Percentiles rank a stretch among this genome's conserved stretches.
phyloP scores from a whole-genome alignment of 2,113 vertebrate species.

The Bostrychus sinensis region DNA sequence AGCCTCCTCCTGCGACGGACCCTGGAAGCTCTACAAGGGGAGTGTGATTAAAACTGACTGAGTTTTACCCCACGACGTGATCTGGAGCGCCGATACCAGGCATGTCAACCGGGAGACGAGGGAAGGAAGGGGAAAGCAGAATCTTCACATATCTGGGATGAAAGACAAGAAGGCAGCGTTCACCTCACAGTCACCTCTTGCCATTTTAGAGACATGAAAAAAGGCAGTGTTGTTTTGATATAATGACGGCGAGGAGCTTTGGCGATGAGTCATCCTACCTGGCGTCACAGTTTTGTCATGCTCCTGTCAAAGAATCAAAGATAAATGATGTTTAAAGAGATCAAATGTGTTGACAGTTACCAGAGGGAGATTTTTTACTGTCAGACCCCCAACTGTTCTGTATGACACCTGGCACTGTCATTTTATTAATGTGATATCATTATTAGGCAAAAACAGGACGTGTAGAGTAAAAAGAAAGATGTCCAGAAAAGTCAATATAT shows the following conservation, averaged over 20 bases:
- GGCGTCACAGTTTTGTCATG: background rate
- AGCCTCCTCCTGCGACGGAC: conserved; percentile 25
- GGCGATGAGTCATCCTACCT: conserved; percentile 4
- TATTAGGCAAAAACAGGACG: background rate
- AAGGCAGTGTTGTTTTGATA: background rate
- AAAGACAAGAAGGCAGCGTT: conserved; percentile 32
- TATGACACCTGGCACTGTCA: background rate
- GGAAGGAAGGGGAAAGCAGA: conserved; percentile 5
- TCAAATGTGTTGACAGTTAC: background rate
- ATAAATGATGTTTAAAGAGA: conserved; percentile 3
- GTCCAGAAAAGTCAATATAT: too few species aligned
- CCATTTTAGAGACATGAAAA: conserved; percentile 22
- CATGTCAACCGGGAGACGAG: conserved; percentile 18
- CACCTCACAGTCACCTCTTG: conserved; percentile 42
- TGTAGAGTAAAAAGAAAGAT: too few species aligned
- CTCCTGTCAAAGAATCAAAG: background rate
- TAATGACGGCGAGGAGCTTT: background rate
- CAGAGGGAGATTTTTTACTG: background rate
- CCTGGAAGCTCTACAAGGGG: conserved; percentile 49
- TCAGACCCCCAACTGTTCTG: background rate
- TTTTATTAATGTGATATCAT: background rate
- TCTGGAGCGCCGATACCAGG: conserved; percentile 32
- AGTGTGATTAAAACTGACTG: conserved; percentile 60
- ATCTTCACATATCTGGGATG: conserved; percentile 21
- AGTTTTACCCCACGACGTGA: conserved; percentile 35